These are phyloP conservation scores for Bergia puertoricense DNA, from an alignment of 92 coral and sea anemone genomes.

Conservation along the genomic window DNA sequence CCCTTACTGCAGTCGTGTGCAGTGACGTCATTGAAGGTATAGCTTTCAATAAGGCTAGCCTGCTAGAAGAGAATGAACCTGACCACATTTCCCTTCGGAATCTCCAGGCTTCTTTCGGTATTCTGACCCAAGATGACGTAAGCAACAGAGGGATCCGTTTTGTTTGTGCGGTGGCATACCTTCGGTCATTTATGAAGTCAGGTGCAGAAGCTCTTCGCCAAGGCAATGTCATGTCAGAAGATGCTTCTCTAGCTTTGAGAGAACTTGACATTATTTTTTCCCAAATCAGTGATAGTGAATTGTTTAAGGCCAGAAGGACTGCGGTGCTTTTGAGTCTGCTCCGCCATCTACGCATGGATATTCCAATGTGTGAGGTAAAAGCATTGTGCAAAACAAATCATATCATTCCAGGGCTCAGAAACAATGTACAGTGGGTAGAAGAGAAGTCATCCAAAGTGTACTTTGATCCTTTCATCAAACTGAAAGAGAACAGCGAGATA, in stretches of 20 bases:
- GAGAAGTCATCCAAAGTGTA: not conserved
- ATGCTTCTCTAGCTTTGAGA: not conserved
- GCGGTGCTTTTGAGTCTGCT: not conserved
- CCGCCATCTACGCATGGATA: conserved; percentile 7
- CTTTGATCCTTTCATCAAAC: conserved; percentile 11
- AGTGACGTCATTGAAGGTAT: conserved; percentile 20
- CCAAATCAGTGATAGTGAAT: conserved; percentile 14
- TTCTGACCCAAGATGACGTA: conserved; percentile 12
- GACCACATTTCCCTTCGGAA: not conserved
- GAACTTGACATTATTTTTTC: conserved; percentile 2
- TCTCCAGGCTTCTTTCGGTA: not conserved
- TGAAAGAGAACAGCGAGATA: conserved; percentile 5
- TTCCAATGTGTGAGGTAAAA: not conserved
- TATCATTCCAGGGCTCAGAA: not conserved
- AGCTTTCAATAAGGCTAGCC: not conserved
- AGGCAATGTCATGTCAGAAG: not conserved
- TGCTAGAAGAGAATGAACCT: not conserved
- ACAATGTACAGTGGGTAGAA: not conserved
- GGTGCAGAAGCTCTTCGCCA: not conserved
- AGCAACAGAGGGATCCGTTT: conserved; percentile 1
- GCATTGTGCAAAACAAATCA: not conserved
- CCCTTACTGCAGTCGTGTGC: conserved; percentile 17
- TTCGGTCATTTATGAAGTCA: conserved; percentile 13
- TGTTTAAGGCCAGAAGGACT: not conserved
- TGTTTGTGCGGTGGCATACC: conserved; percentile 26